A percentile compares a stretch with the other conserved stretches of the same genome.
These are phyloP conservation scores for Hippocampus guttulatus DNA, from an alignment of 2,113 vertebrate species.

Conservation along the genomic window DNA sequence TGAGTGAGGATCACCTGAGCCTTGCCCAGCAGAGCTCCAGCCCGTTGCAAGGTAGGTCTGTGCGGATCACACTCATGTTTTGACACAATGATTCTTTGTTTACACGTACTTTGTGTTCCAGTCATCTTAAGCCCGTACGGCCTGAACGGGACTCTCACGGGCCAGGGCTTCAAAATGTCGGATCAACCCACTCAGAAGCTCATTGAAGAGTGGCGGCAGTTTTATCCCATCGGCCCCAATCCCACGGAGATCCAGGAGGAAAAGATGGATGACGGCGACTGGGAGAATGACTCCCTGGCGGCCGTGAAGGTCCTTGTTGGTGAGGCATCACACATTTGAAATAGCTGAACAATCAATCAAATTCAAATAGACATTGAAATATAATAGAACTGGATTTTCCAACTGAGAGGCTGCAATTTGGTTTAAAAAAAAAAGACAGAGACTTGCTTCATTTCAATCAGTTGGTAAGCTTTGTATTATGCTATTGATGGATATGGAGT, in stretches of 20 bases:
- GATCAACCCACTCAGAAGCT: conserved; percentile 96
- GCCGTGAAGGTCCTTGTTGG: conserved; percentile 98
- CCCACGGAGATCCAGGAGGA: conserved; percentile 87
- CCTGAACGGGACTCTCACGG: conserved; percentile 93
- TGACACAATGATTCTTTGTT: neutral
- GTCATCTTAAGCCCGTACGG: conserved; percentile 98
- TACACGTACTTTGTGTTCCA: conserved; percentile 41
- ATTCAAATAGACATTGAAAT: no score
- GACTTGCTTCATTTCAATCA: no score
- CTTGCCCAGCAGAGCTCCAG: conserved; percentile 90
- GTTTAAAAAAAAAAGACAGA: no score
- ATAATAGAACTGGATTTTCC: no score
- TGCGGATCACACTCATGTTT: neutral
- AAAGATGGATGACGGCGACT: conserved; percentile 90
- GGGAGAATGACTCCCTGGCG: conserved; percentile 97
- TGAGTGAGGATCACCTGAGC: conserved; percentile 92
- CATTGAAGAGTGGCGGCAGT: conserved; percentile 98
- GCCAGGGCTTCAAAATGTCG: conserved; percentile 97
- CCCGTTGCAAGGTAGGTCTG: conserved; percentile 86
- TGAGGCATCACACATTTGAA: conserved; percentile 60
- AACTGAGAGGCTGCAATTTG: no score
- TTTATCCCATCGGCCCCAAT: conserved; percentile 91
- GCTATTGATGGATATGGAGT: no score
- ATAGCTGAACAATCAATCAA: no score
- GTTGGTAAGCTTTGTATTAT: no score